Evolutionary conservation across 35 echinoderm and acorn worm species (phyloP).

Genomic region (Stichopus chloronotus): DNA sequence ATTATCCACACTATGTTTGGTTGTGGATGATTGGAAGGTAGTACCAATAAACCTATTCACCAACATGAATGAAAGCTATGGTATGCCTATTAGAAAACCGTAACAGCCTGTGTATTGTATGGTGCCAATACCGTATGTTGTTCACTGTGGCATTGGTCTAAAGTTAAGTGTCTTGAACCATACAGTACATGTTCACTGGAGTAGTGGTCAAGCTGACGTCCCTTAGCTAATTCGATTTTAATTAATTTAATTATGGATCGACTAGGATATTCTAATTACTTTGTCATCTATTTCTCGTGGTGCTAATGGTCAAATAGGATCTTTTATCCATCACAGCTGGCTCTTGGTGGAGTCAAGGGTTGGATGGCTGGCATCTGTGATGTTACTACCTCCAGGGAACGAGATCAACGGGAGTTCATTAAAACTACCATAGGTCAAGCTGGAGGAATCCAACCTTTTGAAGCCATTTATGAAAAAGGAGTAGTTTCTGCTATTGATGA

Average conservation of each 20-base stretch:
- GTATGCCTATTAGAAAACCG: no score
- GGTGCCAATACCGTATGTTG: no score
- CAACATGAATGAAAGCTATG: no score
- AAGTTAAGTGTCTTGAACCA: background rate
- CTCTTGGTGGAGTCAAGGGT: background rate
- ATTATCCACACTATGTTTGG: no score
- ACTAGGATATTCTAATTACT: slow-evolving; percentile 29
- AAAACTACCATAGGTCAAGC: background rate
- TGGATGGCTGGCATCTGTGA: background rate
- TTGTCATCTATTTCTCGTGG: background rate
- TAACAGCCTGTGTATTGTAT: no score
- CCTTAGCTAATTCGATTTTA: slow-evolving; percentile 27
- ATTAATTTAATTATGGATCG: slow-evolving; percentile 43
- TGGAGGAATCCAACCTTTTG: background rate
- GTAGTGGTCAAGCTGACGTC: background rate
- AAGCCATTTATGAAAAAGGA: no score
- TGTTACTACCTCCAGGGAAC: background rate
- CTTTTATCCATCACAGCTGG: background rate
- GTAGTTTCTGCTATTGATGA: no score
- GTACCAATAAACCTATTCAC: no score
- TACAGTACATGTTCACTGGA: background rate
- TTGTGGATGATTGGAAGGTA: no score
- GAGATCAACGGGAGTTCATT: background rate
- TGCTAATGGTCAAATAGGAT: background rate
- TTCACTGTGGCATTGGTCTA: no score